Conservation (phyloP, 2,888 invertebrate species). For the Ennomos erosarius region DNA sequence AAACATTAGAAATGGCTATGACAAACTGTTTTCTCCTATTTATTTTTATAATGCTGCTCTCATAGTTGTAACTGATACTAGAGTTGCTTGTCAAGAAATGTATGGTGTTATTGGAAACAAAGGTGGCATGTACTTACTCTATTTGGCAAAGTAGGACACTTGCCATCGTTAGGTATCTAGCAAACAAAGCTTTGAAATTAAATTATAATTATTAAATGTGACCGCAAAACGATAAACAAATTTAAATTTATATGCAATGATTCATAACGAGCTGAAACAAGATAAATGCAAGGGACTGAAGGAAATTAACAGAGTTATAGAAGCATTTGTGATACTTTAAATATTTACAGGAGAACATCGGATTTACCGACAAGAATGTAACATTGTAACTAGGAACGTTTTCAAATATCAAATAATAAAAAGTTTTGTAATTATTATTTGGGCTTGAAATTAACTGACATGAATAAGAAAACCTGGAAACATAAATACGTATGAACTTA, state of each 20-base stretch:
- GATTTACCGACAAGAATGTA: not conserved
- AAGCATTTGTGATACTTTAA: too few relatives aligned
- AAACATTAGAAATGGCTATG: constrained; percentile 39
- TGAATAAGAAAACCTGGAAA: too few relatives aligned
- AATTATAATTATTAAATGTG: constrained; percentile 30
- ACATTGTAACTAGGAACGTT: too few relatives aligned
- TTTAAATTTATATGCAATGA: constrained; percentile 7
- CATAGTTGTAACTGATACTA: constrained; percentile 9
- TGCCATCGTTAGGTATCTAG: constrained; percentile 46
- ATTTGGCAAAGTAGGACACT: constrained; percentile 54
- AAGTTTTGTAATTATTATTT: too few relatives aligned
- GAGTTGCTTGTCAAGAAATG: constrained; percentile 7
- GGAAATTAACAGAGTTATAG: too few relatives aligned
- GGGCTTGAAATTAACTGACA: too few relatives aligned
- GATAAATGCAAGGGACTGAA: not conserved
- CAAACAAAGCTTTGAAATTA: constrained; percentile 44
- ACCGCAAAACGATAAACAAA: constrained; percentile 20
- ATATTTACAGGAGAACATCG: not conserved
- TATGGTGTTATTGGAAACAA: constrained; percentile 25
- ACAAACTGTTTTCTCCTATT: constrained; percentile 28
- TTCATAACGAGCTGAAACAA: constrained; percentile 3
- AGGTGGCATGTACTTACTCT: constrained; percentile 31
- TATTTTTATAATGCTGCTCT: constrained; percentile 28
- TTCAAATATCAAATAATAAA: too few relatives aligned
- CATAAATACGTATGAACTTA: too few relatives aligned